A percentile compares a stretch with the other conserved stretches of the same genome.
These are phyloP conservation scores for Darwinula stevensoni DNA, from an alignment of 2,888 invertebrate species.

Conservation along the genomic window DNA sequence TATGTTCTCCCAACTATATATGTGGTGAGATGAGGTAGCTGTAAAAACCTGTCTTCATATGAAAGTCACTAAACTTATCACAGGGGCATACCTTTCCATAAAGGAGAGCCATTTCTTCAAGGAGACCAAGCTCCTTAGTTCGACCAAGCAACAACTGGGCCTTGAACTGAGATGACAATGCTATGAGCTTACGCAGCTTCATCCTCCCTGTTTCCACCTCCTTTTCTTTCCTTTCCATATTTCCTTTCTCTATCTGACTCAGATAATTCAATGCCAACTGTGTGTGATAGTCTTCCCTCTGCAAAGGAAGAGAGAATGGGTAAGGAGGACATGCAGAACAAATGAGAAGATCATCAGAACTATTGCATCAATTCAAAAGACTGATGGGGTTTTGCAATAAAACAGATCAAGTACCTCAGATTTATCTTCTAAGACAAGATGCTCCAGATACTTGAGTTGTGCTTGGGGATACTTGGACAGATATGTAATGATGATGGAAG, in stretches of 20 bases:
- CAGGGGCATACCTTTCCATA: background rate
- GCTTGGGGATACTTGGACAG: no score
- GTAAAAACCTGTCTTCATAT: background rate
- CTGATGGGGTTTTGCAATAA: background rate
- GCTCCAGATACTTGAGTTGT: no score
- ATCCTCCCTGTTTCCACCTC: background rate
- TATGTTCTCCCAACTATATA: background rate
- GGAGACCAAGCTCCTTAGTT: no score
- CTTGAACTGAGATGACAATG: background rate
- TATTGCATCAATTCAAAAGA: conserved; percentile 1
- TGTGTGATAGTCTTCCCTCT: conserved; percentile 1
- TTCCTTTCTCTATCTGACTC: no score
- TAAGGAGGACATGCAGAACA: no score
- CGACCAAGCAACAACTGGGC: background rate
- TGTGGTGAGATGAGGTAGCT: background rate
- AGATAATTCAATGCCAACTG: background rate
- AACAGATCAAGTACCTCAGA: background rate
- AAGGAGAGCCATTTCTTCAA: background rate
- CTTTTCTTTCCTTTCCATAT: background rate
- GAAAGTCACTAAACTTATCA: no score
- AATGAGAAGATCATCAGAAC: no score
- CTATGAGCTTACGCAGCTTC: background rate
- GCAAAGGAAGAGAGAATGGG: no score
- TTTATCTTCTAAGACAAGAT: background rate
- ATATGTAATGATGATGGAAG: no score